phyloP scores from a whole-genome alignment of 2,888 invertebrate genomes.

The Ceriagrion tenellum region DNA sequence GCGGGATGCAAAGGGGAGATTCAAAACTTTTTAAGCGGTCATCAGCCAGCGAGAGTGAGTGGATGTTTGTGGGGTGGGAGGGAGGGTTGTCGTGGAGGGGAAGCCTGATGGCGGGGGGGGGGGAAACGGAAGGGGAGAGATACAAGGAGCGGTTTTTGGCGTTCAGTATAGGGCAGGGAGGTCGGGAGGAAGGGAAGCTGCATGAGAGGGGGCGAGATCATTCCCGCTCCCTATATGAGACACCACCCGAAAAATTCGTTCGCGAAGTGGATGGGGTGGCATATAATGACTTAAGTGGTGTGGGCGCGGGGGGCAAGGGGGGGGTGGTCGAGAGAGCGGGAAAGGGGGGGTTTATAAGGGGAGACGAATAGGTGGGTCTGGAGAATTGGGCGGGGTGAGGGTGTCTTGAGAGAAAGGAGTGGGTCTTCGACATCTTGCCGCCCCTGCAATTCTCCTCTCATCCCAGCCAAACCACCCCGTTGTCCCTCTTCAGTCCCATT shows the following conservation, averaged over 20 bases:
- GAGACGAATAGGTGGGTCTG: no score
- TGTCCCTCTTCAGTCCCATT: no score
- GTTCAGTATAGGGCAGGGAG: no score
- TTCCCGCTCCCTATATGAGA: constrained; percentile 1
- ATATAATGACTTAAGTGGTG: constrained; percentile 65
- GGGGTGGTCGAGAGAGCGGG: neutral
- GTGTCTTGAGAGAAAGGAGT: neutral
- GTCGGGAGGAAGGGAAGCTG: no score
- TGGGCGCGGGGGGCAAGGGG: constrained; percentile 33
- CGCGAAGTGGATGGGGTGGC: constrained; percentile 55
- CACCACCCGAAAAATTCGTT: constrained; percentile 53
- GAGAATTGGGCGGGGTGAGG: neutral
- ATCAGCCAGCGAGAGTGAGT: constrained; percentile 36
- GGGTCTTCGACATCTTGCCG: neutral
- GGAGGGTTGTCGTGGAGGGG: neutral
- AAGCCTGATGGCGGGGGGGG: neutral
- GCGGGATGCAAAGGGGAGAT: constrained; percentile 52
- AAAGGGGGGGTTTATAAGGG: neutral
- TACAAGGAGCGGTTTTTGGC: neutral
- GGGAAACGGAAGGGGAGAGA: no score
- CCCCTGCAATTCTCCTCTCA: neutral
- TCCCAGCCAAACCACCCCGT: neutral
- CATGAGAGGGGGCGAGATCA: neutral
- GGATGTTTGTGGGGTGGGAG: neutral
- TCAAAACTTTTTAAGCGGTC: constrained; percentile 65